phyloP scores from a whole-genome alignment of 2,113 vertebrate genomes.

The Phaetusa simplex region DNA sequence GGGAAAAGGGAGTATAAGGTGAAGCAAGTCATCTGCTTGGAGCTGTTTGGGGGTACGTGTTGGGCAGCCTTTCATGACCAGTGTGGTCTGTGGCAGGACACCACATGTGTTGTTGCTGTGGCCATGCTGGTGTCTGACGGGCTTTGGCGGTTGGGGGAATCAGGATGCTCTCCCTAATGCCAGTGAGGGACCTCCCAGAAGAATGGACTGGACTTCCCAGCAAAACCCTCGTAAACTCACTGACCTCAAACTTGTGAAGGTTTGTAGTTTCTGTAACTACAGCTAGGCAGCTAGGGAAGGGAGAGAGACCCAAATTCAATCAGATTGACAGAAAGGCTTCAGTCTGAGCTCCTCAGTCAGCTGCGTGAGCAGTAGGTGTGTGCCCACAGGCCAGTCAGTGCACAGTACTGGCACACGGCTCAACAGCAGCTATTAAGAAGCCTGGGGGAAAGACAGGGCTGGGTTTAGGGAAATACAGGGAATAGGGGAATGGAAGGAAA shows the following conservation, averaged over 20 bases:
- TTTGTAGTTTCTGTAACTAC: neutral
- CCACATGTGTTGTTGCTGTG: neutral
- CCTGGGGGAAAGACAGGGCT: neutral
- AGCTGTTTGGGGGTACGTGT: neutral
- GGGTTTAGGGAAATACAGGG: neutral
- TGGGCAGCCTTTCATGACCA: neutral
- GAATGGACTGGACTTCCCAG: neutral
- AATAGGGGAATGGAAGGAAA: neutral
- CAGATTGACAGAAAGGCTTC: neutral
- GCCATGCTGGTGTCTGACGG: neutral
- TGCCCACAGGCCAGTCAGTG: neutral
- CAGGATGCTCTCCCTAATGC: neutral
- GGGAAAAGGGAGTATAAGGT: neutral
- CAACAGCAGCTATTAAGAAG: neutral
- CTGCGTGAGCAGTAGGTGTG: rapidly evolving
- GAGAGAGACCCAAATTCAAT: neutral
- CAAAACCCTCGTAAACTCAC: neutral
- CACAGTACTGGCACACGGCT: rapidly evolving
- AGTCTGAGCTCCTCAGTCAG: neutral
- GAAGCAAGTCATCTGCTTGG: neutral
- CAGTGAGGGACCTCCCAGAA: neutral
- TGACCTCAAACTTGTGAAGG: neutral
- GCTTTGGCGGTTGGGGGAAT: rapidly evolving
- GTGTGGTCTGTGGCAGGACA: neutral
- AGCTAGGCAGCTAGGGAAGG: neutral